Percentiles rank a stretch among this genome's conserved stretches.
These are phyloP conservation scores for Biston betularia DNA, from an alignment of 2,888 invertebrate species.

Conservation along the genomic window DNA sequence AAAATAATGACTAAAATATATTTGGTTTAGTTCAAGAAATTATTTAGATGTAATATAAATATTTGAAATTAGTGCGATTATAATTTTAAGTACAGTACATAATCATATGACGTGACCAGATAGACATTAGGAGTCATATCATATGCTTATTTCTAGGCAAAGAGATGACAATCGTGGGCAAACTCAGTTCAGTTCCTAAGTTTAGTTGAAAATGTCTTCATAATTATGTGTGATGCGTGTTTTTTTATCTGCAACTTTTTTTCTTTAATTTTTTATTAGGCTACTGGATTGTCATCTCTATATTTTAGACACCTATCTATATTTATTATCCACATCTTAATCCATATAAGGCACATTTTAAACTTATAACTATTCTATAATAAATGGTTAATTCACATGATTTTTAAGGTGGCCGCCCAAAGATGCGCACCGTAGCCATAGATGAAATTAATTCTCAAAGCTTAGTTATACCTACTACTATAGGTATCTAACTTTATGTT, in stretches of 20 bases:
- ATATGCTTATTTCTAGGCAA: background rate
- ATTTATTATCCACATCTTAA: conserved; percentile 36
- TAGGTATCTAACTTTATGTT: no score
- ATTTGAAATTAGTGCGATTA: conserved; percentile 7
- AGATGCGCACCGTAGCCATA: background rate
- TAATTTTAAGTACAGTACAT: conserved; percentile 6
- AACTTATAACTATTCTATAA: conserved; percentile 22
- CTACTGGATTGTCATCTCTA: conserved; percentile 12
- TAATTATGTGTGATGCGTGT: background rate
- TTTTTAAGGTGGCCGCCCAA: conserved; percentile 3
- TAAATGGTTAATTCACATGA: conserved; percentile 29
- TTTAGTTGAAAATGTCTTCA: background rate
- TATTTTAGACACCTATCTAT: conserved; percentile 21
- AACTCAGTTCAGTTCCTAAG: background rate
- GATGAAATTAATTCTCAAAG: background rate
- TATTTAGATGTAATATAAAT: conserved; percentile 8
- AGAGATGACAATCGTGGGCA: background rate
- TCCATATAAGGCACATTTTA: conserved; percentile 43
- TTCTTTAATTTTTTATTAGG: background rate
- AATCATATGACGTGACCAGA: conserved; percentile 6
- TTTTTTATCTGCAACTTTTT: background rate
- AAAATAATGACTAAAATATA: conserved; percentile 41
- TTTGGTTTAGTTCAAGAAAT: conserved; percentile 40
- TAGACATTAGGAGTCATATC: background rate
- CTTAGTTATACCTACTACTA: background rate